phyloP scores from a whole-genome alignment of 1,140 invertebrate genomes.

The Cherax quadricarinatus region DNA sequence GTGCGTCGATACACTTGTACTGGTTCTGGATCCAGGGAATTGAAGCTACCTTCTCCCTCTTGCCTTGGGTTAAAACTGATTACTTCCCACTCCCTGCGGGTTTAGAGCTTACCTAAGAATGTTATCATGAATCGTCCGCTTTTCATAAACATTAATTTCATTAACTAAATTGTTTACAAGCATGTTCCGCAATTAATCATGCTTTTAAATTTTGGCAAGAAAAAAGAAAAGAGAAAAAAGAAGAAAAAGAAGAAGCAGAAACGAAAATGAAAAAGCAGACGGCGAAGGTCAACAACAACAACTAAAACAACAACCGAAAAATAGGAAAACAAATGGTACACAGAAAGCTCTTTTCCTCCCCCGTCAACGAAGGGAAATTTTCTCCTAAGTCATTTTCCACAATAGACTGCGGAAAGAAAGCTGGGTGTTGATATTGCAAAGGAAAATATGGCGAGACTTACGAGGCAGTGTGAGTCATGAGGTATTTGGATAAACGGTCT shows the following conservation, averaged over 20 bases:
- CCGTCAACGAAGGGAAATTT: background rate
- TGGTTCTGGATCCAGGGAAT: too few relatives aligned
- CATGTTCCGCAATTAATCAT: too few relatives aligned
- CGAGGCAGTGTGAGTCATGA: constrained; percentile 47
- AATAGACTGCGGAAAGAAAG: constrained; percentile 25
- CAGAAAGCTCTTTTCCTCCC: too few relatives aligned
- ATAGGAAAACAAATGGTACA: background rate
- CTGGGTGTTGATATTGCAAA: constrained; percentile 55
- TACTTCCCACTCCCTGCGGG: too few relatives aligned
- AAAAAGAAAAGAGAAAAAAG: background rate
- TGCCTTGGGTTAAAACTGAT: too few relatives aligned
- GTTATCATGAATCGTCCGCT: too few relatives aligned
- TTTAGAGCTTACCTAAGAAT: too few relatives aligned
- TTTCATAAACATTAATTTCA: too few relatives aligned
- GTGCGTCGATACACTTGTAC: too few relatives aligned
- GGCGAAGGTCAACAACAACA: background rate
- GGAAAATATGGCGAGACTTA: constrained; percentile 42
- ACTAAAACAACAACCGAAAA: background rate
- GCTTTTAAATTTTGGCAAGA: background rate
- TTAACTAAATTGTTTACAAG: too few relatives aligned
- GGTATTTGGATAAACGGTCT: constrained; percentile 49
- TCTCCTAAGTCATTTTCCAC: constrained; percentile 30
- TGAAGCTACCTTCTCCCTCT: too few relatives aligned
- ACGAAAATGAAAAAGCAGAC: background rate
- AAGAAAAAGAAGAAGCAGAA: background rate